Conservation (phyloP, 2,888 invertebrate genomes). For the Luperina nickerlii region DNA sequence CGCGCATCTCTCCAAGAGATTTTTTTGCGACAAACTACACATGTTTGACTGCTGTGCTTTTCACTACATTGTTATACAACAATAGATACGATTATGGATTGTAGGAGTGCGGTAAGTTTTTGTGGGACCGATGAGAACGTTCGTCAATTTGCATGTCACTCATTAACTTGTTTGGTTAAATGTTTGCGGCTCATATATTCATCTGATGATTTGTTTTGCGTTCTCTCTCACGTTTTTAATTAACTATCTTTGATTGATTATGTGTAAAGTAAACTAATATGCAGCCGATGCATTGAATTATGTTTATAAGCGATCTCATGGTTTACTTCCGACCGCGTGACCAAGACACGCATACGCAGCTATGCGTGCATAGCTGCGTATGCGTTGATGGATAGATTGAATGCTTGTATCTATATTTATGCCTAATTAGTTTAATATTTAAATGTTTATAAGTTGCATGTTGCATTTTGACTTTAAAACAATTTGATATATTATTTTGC, state of each 20-base stretch:
- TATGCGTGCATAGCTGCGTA: background rate
- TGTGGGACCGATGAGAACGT: slow-evolving; percentile 65
- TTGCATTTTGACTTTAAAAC: slow-evolving; percentile 6
- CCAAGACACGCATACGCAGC: no score
- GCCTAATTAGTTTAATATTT: background rate
- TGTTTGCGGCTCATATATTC: slow-evolving; percentile 54
- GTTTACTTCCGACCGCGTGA: background rate
- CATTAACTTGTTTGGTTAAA: slow-evolving; percentile 38
- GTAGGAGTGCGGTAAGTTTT: slow-evolving; percentile 84
- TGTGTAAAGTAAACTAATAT: slow-evolving; percentile 16
- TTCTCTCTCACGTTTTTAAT: slow-evolving; percentile 50
- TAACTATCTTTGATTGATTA: slow-evolving; percentile 24
- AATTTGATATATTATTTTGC: background rate
- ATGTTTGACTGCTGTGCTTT: slow-evolving; percentile 79
- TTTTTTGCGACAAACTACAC: slow-evolving; percentile 68
- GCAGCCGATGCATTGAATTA: slow-evolving; percentile 12
- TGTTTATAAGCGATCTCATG: background rate
- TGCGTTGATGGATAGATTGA: background rate
- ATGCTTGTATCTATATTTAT: background rate
- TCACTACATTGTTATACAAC: slow-evolving; percentile 82
- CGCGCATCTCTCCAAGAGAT: slow-evolving; percentile 70
- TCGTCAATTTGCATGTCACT: slow-evolving; percentile 65
- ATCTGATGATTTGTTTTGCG: slow-evolving; percentile 31
- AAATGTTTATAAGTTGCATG: background rate
- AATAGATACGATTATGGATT: slow-evolving; percentile 83